Conservation (phyloP, 2,797 vertebrate species). For the Hydrophis major region DNA sequence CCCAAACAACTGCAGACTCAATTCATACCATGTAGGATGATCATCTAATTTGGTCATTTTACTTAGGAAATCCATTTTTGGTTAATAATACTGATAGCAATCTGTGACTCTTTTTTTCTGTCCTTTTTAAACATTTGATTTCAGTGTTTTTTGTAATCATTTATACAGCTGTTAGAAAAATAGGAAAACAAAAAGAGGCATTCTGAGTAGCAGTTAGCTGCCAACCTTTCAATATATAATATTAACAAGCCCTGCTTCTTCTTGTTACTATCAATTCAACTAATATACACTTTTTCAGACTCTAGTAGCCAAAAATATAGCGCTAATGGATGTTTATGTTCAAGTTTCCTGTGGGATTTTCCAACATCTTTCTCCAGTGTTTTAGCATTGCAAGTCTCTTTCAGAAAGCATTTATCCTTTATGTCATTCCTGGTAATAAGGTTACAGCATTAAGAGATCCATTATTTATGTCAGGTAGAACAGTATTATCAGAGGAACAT, state of each 20-base stretch:
- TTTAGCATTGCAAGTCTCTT: constrained; percentile 5
- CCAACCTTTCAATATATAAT: background rate
- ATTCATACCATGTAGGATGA: no score
- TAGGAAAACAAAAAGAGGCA: background rate
- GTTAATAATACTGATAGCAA: background rate
- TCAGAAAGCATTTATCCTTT: constrained; percentile 16
- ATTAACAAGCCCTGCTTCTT: background rate
- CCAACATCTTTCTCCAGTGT: background rate
- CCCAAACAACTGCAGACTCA: background rate
- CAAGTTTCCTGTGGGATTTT: background rate
- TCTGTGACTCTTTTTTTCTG: background rate
- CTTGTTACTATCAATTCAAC: background rate
- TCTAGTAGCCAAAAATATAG: background rate
- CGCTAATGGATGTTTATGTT: background rate
- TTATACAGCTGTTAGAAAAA: background rate
- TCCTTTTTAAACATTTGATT: background rate
- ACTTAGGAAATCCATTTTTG: background rate
- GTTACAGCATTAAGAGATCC: background rate
- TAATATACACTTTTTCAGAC: background rate
- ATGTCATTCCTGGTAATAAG: constrained; percentile 8
- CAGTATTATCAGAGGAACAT: background rate
- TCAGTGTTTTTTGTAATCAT: background rate
- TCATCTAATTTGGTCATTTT: background rate
- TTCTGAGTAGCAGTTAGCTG: background rate
- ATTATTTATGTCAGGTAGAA: constrained; percentile 15